Evolutionary conservation across 2,113 vertebrate genomes (phyloP), one percentile per base, ranked within the genome.

Genomic region (Himantopus leucocephalus): DNA sequence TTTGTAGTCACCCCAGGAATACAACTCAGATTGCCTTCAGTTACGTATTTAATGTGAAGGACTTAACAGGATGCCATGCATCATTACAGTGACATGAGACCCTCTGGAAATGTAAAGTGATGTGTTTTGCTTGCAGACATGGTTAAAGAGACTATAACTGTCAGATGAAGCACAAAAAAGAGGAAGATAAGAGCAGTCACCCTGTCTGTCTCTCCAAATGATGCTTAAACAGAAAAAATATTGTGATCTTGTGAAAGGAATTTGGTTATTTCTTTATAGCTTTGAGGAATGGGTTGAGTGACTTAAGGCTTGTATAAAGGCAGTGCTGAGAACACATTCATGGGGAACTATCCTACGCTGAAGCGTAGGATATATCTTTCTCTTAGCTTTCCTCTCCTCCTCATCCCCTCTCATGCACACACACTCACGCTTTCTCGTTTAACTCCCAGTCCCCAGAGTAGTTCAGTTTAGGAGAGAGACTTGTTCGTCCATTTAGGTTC

Each of bases 121-220:
- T 62, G 48, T 74, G 50, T 81, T 94, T 85, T 91, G 70, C 92
- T 95, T 72, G 73, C 37, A 95, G 92, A 45, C 45, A 18, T 43
- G n/a, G 43, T 48, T 95, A 91, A 95, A 78, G 39, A 95, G 45
- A 75, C 64, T 60, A 2, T 43, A 84, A 68, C 64, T 87, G 85
- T 78, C 94, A 96, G 76, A 78, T 50, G 30, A 84, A 90, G 24
- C 60, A 88, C 68, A 88, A 85, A 91, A 67, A 55, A 24, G 52
- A 71, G 52, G 29, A 74, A 87, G 39, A 90, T 78, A 94, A 84
- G 85, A 91, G 64, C 85, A 94, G 64, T 86, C 85, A 90, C 14
- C 35, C 27, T 86, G 32, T 47, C 77, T 74, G 32, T 92, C 60
- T 94, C 35, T 74, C 45, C 32, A 92, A 91, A 88, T 55, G 9